Evolutionary conservation across 2,113 vertebrate species (phyloP), one percentile per base, ranked within the genome.

Genomic region (Origma solitaria): DNA sequence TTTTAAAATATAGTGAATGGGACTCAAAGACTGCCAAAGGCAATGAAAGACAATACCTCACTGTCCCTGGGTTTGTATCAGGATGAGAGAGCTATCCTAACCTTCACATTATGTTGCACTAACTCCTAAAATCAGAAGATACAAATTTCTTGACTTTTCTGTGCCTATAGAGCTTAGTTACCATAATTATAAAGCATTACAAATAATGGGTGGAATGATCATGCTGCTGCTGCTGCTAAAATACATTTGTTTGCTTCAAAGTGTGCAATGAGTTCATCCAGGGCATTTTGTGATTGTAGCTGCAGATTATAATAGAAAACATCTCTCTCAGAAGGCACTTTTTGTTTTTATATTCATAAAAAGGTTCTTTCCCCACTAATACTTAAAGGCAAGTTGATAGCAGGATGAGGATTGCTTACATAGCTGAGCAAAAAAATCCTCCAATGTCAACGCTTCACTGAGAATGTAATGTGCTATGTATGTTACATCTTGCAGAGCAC

Each of bases 41-140:
- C 93, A 86, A 21, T 45, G 83, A 72, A 95, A 96, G 88, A 90
- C 76, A 91, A 78, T 62, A 82, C 31, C 44, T 42, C 40, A 75
- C 69, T 73, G 75, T 71, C 24, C 42, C 16, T 0, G 0, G 13
- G 6, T 92, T 75, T 71, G 28, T 57, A 33, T 37, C 35, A 60
- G 60, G 35, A 51, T 42, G 53, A 60, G 38, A 20, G 44, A 31
- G 58, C 38, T 80, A 30, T 64, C 58, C 23, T 69, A 78, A 75
- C 45, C 87, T 92, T 53, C 71, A 54, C 13, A 37, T 60, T 30
- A n/a, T 65, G 49, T 51, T 77, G n/a, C 49, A 57, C 21, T 61
- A 66, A 51, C 70, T 62, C 64, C 53, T 54, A 40, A 73, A 58
- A 65, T 62, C 24, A 2, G 4, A 60, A 38, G n/a, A 64, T 40